Evolutionary conservation across 2,888 invertebrate genomes (phyloP), one percentile per base, ranked within the genome.

Genomic region (Gari tellinella): DNA sequence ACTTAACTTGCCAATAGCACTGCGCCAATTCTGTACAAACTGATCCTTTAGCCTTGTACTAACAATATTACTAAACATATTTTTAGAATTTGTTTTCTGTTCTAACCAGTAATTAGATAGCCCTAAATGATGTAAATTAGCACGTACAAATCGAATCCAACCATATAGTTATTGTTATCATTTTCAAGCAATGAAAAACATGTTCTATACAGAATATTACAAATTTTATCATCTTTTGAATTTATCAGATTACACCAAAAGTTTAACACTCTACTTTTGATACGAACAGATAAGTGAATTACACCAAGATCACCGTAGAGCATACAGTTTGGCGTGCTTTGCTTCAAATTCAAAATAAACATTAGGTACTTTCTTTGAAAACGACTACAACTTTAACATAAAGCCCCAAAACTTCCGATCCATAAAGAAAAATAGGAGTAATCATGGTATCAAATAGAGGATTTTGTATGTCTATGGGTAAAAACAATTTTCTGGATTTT

Each of bases 11-110:
- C n/a, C n/a, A n/a, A n/a, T n/a, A n/a, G n/a, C n/a, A n/a, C n/a
- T n/a, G n/a, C n/a, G n/a, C n/a, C n/a, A n/a, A n/a, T 52, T 52
- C 14, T 37, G 52, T 52, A 38, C 38, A 19, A 37, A 52, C 52
- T 52, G 52, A 37, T 37, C n/a, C n/a, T n/a, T n/a, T n/a, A n/a
- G n/a, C n/a, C n/a, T n/a, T n/a, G n/a, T n/a, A n/a, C n/a, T n/a
- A n/a, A n/a, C n/a, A n/a, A n/a, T n/a, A n/a, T n/a, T n/a, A n/a
- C n/a, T 38, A 38, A 52, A 14, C 17, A 31, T 38, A 37, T 17
- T 38, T 12, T 52, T 52, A 38, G n/a, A 31, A 17, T 31, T 31
- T 38, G 38, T 38, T 38, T 37, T 37, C 38, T 52, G 52, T 19
- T 52, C 4, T 19, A 52, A 38, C 52, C 52, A 52, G 38, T 37